Evolutionary conservation across 2,888 invertebrate species (phyloP).

Genomic region (Uloborus plumipes): DNA sequence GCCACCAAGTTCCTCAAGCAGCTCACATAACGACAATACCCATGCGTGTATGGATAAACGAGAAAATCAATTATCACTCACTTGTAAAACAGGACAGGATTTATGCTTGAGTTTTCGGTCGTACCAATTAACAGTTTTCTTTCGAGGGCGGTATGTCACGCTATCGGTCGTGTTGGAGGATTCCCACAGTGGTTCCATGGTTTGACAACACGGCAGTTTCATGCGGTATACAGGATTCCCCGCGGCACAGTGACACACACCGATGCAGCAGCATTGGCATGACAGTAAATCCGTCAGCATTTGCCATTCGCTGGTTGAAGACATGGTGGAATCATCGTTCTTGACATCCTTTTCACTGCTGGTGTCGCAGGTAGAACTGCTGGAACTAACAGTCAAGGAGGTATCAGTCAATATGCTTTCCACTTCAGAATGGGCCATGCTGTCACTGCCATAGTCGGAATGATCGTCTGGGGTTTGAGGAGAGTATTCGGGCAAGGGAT

Average conservation of each 20-base stretch:
- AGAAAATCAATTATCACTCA: conserved; percentile 28
- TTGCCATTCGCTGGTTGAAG: conserved; percentile 34
- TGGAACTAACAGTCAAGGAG: conserved; percentile 48
- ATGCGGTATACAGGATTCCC: conserved; percentile 51
- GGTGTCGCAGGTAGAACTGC: conserved; percentile 48
- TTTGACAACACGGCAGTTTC: conserved; percentile 63
- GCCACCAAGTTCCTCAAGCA: not conserved
- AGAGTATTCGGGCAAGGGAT: conserved; percentile 46
- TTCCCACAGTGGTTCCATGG: conserved; percentile 73
- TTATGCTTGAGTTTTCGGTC: conserved; percentile 82
- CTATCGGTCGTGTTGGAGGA: conserved; percentile 66
- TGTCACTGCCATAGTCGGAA: conserved; percentile 61
- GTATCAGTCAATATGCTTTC: conserved; percentile 56
- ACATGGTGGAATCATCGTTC: conserved; percentile 25
- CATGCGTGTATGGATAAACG: not conserved
- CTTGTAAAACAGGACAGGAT: conserved; percentile 85
- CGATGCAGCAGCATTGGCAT: conserved; percentile 41
- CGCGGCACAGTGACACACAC: conserved; percentile 35
- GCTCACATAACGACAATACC: not conserved
- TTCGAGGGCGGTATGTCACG: conserved; percentile 31
- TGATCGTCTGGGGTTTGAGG: conserved; percentile 38
- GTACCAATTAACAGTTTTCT: conserved; percentile 64
- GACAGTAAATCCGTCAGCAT: conserved; percentile 8
- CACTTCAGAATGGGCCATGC: conserved; percentile 61
- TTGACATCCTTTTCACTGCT: conserved; percentile 45